These are phyloP conservation scores for Synergus itoensis DNA, from an alignment of 2,888 invertebrate species.

Conservation along the genomic window DNA sequence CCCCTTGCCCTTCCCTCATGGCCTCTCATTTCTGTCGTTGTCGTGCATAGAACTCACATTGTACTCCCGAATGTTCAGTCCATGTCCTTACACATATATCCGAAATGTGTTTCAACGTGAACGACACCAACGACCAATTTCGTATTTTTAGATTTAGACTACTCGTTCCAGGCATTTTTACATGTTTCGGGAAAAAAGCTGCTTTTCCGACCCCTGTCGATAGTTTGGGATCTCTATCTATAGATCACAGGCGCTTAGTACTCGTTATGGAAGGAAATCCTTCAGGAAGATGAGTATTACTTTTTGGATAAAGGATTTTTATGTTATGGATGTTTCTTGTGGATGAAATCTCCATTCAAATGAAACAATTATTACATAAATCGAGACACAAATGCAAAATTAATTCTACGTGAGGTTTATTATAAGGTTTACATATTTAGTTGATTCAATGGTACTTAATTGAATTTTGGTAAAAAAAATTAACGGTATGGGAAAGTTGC, in stretches of 20 bases:
- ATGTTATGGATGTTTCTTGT: background rate
- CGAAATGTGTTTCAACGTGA: background rate
- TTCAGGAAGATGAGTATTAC: slow-evolving; percentile 13
- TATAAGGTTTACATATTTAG: too few species aligned
- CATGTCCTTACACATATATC: slow-evolving; percentile 3
- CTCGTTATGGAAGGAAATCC: slow-evolving; percentile 56
- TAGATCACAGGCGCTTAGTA: slow-evolving; percentile 42
- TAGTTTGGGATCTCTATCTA: slow-evolving; percentile 20
- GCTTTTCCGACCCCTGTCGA: slow-evolving; percentile 25
- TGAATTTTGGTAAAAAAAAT: slow-evolving; percentile 22
- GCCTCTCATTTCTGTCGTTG: slow-evolving; percentile 41
- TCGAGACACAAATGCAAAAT: background rate
- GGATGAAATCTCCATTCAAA: background rate
- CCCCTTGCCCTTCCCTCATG: slow-evolving; percentile 44
- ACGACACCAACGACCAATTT: slow-evolving; percentile 21
- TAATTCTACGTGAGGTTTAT: background rate
- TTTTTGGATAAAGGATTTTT: slow-evolving; percentile 13
- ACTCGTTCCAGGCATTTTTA: slow-evolving; percentile 38
- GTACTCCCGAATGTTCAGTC: slow-evolving; percentile 18
- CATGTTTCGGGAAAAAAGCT: slow-evolving; percentile 49
- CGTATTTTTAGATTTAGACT: slow-evolving; percentile 48
- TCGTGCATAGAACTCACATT: slow-evolving; percentile 17
- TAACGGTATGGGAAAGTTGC: background rate
- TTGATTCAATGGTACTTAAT: too few species aligned
- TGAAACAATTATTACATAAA: too few species aligned